Evolutionary conservation across 2,888 invertebrate genomes (phyloP).

Genomic region (Tholera decimalis): DNA sequence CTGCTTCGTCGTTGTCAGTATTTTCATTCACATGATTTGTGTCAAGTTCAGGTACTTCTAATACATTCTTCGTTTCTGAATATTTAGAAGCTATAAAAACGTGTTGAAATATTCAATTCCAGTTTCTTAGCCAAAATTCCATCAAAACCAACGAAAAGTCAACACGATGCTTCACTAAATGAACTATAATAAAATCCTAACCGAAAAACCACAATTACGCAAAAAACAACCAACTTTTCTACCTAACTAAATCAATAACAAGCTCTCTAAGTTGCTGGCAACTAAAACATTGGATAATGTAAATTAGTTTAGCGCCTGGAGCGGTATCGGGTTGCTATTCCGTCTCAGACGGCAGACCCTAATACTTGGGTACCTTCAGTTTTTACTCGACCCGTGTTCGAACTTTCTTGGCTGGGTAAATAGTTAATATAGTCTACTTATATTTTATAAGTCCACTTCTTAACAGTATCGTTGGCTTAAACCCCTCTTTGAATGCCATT

Average conservation of each 20-base stretch:
- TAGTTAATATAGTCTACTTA: slow-evolving; percentile 30
- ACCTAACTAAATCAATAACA: slow-evolving; percentile 21
- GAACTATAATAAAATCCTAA: slow-evolving; percentile 1
- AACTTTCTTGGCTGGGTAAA: slow-evolving; percentile 39
- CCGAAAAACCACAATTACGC: slow-evolving; percentile 4
- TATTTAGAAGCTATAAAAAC: neutral
- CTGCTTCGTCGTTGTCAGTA: neutral
- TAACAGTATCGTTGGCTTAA: slow-evolving; percentile 8
- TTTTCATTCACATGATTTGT: neutral
- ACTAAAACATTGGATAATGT: slow-evolving; percentile 53
- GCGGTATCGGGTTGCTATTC: slow-evolving; percentile 45
- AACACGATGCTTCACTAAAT: neutral
- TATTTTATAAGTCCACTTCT: slow-evolving; percentile 19
- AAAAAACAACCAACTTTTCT: slow-evolving; percentile 18
- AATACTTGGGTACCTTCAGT: slow-evolving; percentile 14
- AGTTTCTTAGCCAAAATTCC: neutral
- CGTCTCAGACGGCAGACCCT: slow-evolving; percentile 32
- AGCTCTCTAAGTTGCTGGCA: slow-evolving; percentile 37
- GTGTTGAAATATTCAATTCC: neutral
- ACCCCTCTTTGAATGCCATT: slow-evolving; percentile 1
- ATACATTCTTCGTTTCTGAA: neutral
- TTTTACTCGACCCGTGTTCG: slow-evolving; percentile 31
- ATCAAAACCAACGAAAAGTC: neutral
- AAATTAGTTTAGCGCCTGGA: slow-evolving; percentile 50
- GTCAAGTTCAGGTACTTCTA: neutral